These are phyloP conservation scores for Montipora cactus DNA, from an alignment of 64 coral and sea anemone genomes.

Conservation along the genomic window DNA sequence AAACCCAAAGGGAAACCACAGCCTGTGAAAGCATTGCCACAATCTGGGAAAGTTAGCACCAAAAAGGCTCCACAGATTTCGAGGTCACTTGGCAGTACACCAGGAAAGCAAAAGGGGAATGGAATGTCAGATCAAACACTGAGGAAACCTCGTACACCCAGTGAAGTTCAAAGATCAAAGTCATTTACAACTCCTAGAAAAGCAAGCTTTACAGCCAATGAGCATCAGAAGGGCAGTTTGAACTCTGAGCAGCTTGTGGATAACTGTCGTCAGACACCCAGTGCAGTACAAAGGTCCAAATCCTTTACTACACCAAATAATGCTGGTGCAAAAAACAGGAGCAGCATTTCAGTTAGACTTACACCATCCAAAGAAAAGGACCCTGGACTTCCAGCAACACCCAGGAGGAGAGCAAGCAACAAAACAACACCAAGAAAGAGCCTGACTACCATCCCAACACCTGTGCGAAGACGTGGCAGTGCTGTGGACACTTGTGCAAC, in stretches of 20 bases:
- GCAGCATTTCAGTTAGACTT: background rate
- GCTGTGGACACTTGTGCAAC: background rate
- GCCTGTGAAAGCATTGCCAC: slow-evolving; percentile 33
- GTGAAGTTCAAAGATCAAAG: slow-evolving; percentile 14
- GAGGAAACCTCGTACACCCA: background rate
- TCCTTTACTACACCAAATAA: slow-evolving; percentile 17
- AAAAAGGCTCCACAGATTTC: slow-evolving; percentile 16
- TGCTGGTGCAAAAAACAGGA: background rate
- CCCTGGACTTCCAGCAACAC: background rate
- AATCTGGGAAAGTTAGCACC: background rate
- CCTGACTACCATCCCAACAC: background rate
- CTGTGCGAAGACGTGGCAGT: slow-evolving; percentile 5
- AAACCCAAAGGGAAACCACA: slow-evolving; percentile 37
- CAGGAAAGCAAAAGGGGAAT: background rate
- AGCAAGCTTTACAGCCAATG: background rate
- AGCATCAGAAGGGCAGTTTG: background rate
- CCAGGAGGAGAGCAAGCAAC: slow-evolving; percentile 8
- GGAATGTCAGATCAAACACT: background rate
- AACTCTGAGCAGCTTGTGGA: background rate
- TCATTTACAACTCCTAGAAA: slow-evolving; percentile 22
- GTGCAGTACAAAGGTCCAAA: background rate
- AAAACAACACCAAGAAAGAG: slow-evolving; percentile 31
- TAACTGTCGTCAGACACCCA: slow-evolving; percentile 1
- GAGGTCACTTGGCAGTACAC: background rate
- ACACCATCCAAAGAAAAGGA: slow-evolving; percentile 2